Conservation (phyloP, 2,113 vertebrate species). For the Cavia porcellus region DNA sequence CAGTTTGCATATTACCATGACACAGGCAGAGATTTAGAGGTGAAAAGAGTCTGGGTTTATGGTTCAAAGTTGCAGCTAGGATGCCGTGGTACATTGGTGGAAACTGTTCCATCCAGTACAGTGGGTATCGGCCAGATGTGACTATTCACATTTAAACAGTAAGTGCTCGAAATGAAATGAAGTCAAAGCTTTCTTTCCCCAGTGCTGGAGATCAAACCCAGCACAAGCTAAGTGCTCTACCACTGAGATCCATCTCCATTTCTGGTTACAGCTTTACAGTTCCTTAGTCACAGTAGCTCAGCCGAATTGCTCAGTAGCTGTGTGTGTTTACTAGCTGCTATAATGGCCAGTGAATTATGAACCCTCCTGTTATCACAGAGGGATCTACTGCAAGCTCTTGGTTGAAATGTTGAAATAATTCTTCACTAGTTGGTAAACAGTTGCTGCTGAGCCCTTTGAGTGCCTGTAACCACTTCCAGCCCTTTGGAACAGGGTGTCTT, state of each 20-base stretch:
- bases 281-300: background rate
- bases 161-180: background rate
- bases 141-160: background rate
- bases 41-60: background rate
- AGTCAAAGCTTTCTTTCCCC: background rate
- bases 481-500: background rate
- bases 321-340: background rate
- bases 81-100: rapidly evolving
- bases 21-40: background rate
- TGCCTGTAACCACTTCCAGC: too few relatives aligned
- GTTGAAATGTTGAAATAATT: background rate
- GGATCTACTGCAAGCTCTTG: background rate
- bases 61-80: background rate
- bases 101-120: background rate
- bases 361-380: background rate
- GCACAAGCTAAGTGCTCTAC: background rate
- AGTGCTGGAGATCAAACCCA: background rate
- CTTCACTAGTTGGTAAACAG: background rate
- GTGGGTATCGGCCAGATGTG: too few relatives aligned
- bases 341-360: background rate
- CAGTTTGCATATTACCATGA: background rate
- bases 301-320: background rate
- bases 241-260: too few relatives aligned
- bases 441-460: background rate
- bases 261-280: background rate